Conservation (phyloP, 2,888 invertebrate species). For the Hipparchia sbordonii region DNA sequence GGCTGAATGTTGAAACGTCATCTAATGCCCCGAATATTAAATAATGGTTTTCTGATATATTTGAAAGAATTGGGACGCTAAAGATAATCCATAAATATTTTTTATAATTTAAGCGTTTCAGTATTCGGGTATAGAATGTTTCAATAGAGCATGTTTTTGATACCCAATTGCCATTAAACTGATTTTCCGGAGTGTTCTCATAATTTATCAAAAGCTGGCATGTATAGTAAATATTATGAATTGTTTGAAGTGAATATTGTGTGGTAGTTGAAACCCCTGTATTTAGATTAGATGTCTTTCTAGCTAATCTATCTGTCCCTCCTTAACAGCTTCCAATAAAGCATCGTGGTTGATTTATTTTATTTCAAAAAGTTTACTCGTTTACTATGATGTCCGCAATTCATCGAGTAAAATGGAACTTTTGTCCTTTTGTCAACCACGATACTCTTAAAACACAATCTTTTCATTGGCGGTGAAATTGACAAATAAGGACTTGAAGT, state of each 20-base stretch:
- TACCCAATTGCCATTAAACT: background rate
- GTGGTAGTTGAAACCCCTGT: constrained; percentile 47
- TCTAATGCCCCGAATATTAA: background rate
- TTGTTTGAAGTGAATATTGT: background rate
- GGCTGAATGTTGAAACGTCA: background rate
- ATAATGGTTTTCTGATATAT: too few relatives aligned
- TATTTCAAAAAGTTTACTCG: background rate
- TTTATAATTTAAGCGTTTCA: background rate
- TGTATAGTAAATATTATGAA: background rate
- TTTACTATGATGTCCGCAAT: background rate
- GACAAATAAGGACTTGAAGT: constrained; percentile 2
- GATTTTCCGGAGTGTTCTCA: background rate
- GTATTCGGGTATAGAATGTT: background rate
- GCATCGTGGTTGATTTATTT: constrained; percentile 3
- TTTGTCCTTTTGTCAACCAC: background rate
- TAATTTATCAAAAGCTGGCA: background rate
- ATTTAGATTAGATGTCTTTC: constrained; percentile 9
- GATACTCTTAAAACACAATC: constrained; percentile 2
- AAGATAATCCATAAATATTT: too few relatives aligned
- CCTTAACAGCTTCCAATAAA: background rate
- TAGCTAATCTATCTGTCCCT: background rate
- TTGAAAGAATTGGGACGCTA: background rate
- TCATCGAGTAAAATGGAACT: background rate
- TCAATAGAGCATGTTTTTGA: background rate
- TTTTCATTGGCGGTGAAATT: background rate